Evolutionary conservation across 2,888 invertebrate species (phyloP).

Genomic region (Hydrotaea diabolus): DNA sequence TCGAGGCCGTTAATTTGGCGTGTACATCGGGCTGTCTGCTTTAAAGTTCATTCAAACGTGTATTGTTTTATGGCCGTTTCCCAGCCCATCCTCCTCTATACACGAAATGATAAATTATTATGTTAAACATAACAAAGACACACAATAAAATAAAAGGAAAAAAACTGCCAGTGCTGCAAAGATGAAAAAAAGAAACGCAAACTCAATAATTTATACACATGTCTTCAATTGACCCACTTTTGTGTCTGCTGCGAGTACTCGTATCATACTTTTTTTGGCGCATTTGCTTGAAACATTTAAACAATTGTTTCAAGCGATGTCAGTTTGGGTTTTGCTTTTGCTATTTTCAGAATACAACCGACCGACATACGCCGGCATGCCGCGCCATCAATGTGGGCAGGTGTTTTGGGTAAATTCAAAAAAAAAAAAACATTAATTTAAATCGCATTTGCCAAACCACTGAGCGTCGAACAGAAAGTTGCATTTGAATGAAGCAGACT

Average conservation of each 20-base stretch:
- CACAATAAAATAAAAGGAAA: neutral
- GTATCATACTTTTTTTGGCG: neutral
- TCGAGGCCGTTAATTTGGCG: constrained; percentile 11
- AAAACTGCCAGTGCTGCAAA: constrained; percentile 1
- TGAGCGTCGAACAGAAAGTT: neutral
- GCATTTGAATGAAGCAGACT: neutral
- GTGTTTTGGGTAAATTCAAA: neutral
- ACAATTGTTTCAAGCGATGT: neutral
- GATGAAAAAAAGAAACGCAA: neutral
- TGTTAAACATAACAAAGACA: neutral
- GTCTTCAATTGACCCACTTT: constrained; percentile 66
- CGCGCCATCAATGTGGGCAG: neutral
- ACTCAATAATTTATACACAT: constrained; percentile 60
- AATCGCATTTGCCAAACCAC: constrained; percentile 8
- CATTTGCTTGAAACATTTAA: neutral
- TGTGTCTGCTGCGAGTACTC: neutral
- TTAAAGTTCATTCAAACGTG: neutral
- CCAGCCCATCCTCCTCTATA: neutral
- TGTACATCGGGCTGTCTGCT: constrained; percentile 1
- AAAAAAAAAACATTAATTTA: neutral
- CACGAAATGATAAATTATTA: constrained; percentile 25
- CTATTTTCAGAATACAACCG: neutral
- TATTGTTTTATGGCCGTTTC: neutral
- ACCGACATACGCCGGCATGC: neutral
- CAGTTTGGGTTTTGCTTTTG: neutral